A percentile compares a stretch with the other conserved stretches of the same genome.
Evolutionary conservation across 2,888 invertebrate genomes (phyloP).

Genomic region (Nasonia oneida): DNA sequence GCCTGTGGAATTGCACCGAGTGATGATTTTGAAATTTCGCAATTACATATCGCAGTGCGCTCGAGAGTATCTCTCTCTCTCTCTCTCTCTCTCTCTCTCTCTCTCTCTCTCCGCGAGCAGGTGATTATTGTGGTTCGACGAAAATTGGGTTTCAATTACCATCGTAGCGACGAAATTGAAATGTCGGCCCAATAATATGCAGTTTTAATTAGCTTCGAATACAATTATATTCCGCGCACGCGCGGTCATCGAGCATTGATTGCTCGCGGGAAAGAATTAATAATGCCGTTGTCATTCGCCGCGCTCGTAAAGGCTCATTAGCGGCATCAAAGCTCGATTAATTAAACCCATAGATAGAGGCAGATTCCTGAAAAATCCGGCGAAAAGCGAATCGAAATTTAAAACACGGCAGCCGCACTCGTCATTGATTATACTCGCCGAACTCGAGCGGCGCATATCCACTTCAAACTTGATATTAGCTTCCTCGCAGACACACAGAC

Average conservation of each 20-base stretch:
- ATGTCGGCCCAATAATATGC: neutral
- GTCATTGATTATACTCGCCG: conserved; percentile 31
- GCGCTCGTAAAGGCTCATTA: neutral
- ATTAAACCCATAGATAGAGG: neutral
- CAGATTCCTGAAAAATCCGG: neutral
- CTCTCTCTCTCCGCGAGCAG: too few relatives aligned
- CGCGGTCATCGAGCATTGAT: neutral
- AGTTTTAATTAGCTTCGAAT: conserved; percentile 4
- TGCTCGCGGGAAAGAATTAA: neutral
- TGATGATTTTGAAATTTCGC: conserved; percentile 26
- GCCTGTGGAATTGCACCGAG: neutral
- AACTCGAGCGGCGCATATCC: neutral
- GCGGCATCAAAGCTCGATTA: neutral
- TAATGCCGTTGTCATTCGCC: neutral
- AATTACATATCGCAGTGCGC: neutral
- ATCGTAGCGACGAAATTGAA: neutral
- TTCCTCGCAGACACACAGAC: neutral
- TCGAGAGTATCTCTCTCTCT: neutral
- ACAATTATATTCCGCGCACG: neutral
- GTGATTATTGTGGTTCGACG: neutral
- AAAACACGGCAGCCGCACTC: neutral
- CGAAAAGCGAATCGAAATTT: neutral
- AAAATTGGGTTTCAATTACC: neutral
- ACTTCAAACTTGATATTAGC: conserved; percentile 48
- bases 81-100: too few relatives aligned